Base-by-base conservation (phyloP, 1,140 invertebrate species). In the Drosophila eugracilis region DNA sequence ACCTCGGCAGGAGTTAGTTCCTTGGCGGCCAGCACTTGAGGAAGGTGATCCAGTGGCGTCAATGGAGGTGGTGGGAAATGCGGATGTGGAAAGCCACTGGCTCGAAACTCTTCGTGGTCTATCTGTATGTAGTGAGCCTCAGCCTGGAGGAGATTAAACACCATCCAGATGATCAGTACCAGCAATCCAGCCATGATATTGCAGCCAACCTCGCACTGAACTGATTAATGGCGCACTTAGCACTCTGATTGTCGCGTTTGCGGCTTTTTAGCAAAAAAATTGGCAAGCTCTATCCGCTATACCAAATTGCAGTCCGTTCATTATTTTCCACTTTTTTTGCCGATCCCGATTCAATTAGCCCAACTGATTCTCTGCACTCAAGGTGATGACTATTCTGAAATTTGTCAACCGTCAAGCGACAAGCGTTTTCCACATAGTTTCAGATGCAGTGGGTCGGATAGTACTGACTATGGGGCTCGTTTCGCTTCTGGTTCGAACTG, bases 1-100 rank as follows among this genome's bases (percentile, higher is more conserved):
- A 95, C 92, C 55, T 95, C 94, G 28, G 95, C 91, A 1, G 95
- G 95, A 5, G 91, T 93, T 2, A 91, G 37, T 36, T 90, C 81
- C 39, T 77, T 90, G 36, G 60, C 24, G 28, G 77, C 70, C 19
- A 86, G 32, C 41, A 77, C 41, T 30, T 81, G 89, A 0, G 80
- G 78, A 42, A 88, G 30, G 14, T 89, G 85, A 3, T 84, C 73
- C 1, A 76, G 44, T 0, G 71, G 74, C 5, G 85, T 71, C 17
- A 85, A 30, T 1, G 85, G 78, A 0, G 84, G 71, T 5, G 84
- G 84, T 17, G 83, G 83, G 24, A 76, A 49, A 12, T 78, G 78
- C 0, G 85, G 85, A 66, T 76, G 73, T 2, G 85, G 89, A 39
- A 78, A 89, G 10, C 89, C 85, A 41, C 72, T 89, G 49, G 75